Base-by-base conservation (phyloP, 2,113 vertebrate species). In the Perca fluviatilis region DNA sequence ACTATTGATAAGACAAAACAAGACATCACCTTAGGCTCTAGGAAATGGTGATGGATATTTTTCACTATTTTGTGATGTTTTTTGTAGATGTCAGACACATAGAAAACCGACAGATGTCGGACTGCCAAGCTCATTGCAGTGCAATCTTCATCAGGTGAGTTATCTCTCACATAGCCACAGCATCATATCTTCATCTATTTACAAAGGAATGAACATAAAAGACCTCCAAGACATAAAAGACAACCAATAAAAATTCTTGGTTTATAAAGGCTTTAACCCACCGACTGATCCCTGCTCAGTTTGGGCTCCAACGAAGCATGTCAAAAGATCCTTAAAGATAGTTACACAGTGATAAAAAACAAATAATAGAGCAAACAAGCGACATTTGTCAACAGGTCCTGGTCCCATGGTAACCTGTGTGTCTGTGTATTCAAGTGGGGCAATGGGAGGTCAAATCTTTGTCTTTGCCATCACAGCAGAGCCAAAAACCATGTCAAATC, bases 391-490 rank as follows among this genome's bases (percentile, higher is more conserved):
- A 80, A 82, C 68, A 86, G 74, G 30, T 50, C 43, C 53, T n/a
- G 57, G 46, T 77, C 60, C 23, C 50, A n/a, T 36, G 56, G 57
- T 27, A 61, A 79, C 69, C 12, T 69, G 43, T 40, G 57, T 23
- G 60, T 72, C 11, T 86, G 66, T 91, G 86, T 87, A 1, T 80
- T 84, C 53, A 80, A 27, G n/a, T 15, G 36, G 84, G 82, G 62
- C 86, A 85, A 19, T 13, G 18, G 9, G 60, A 78, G 87, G 89
- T 88, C 74, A 85, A 23, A 57, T 81, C 67, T 77, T 77, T 77
- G 80, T 84, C 27, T 76, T 77, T 49, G 19, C 40, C 66, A 64
- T 75, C 47, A 71, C 40, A 80, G 43, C 64, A 54, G 25, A 73
- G 21, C 25, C 15, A 7, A 16, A 70, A 74, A 46, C 49, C 4